Evolutionary conservation across 2,797 vertebrate species (phyloP).

Genomic region (Pseudomugil gertrudae): DNA sequence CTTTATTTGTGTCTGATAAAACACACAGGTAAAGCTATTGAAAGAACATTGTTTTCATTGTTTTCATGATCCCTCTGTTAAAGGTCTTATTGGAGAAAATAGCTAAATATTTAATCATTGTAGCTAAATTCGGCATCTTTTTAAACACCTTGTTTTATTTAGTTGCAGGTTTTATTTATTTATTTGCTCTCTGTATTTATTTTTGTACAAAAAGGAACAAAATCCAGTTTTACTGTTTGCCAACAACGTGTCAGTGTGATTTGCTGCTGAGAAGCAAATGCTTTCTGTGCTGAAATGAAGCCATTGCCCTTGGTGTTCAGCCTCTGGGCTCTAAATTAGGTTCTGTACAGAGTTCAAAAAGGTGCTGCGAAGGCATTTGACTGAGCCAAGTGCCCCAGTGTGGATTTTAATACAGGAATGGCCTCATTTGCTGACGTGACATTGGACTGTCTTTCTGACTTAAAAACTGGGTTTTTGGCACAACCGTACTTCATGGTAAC

Average conservation of each 20-base stretch:
- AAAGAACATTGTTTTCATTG: neutral
- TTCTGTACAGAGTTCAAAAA: slow-evolving; percentile 10
- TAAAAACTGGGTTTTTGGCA: neutral
- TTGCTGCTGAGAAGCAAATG: slow-evolving; percentile 31
- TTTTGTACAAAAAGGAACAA: neutral
- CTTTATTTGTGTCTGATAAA: neutral
- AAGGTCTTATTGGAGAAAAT: neutral
- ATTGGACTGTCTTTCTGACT: neutral
- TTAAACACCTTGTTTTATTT: neutral
- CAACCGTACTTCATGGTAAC: neutral
- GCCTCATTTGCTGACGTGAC: slow-evolving; percentile 4
- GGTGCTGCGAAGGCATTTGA: slow-evolving; percentile 15
- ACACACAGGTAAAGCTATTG: neutral
- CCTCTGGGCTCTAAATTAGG: slow-evolving; percentile 39
- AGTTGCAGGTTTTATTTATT: neutral
- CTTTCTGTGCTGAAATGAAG: slow-evolving; percentile 31
- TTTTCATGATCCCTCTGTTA: neutral
- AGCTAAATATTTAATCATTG: neutral
- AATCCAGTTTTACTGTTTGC: slow-evolving; percentile 2
- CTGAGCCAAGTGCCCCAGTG: neutral
- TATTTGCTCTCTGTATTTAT: neutral
- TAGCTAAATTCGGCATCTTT: neutral
- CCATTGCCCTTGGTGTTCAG: slow-evolving; percentile 28
- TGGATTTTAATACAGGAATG: neutral
- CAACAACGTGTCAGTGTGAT: slow-evolving; percentile 35